Conservation (phyloP, 1,140 invertebrate genomes). For the Carposina sasakii region DNA sequence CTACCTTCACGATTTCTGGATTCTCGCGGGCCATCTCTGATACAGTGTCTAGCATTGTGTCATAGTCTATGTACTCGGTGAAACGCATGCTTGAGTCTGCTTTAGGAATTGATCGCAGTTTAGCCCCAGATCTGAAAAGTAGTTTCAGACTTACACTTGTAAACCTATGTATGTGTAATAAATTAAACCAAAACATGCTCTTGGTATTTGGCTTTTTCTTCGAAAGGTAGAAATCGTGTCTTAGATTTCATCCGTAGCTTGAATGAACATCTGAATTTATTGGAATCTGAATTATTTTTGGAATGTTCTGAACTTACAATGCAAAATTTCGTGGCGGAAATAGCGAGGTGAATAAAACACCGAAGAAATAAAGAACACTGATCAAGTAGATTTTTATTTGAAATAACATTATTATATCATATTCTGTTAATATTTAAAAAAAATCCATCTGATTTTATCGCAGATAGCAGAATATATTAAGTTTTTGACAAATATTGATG, state of each 20-base stretch:
- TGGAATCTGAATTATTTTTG: too few relatives aligned
- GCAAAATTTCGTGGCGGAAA: slow-evolving; percentile 57
- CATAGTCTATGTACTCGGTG: slow-evolving; percentile 33
- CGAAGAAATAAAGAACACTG: slow-evolving; percentile 44
- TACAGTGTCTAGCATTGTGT: slow-evolving; percentile 23
- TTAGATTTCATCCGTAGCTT: too few relatives aligned
- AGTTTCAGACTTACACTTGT: not conserved
- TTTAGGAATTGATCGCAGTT: slow-evolving; percentile 42
- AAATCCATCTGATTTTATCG: too few relatives aligned
- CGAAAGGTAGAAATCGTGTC: too few relatives aligned
- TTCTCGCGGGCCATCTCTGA: slow-evolving; percentile 30
- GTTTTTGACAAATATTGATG: too few relatives aligned
- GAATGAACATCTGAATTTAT: too few relatives aligned
- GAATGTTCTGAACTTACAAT: too few relatives aligned
- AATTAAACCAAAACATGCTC: slow-evolving; percentile 13
- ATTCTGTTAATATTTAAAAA: too few relatives aligned
- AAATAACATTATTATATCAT: slow-evolving; percentile 46
- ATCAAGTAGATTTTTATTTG: slow-evolving; percentile 56
- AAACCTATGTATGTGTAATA: not conserved
- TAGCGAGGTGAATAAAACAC: slow-evolving; percentile 46
- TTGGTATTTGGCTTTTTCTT: too few relatives aligned
- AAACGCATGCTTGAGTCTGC: slow-evolving; percentile 24
- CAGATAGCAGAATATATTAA: too few relatives aligned
- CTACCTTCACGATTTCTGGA: slow-evolving; percentile 33
- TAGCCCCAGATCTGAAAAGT: slow-evolving; percentile 47